phyloP scores from a whole-genome alignment of 2,797 vertebrate species.

The Ispidina picta region DNA sequence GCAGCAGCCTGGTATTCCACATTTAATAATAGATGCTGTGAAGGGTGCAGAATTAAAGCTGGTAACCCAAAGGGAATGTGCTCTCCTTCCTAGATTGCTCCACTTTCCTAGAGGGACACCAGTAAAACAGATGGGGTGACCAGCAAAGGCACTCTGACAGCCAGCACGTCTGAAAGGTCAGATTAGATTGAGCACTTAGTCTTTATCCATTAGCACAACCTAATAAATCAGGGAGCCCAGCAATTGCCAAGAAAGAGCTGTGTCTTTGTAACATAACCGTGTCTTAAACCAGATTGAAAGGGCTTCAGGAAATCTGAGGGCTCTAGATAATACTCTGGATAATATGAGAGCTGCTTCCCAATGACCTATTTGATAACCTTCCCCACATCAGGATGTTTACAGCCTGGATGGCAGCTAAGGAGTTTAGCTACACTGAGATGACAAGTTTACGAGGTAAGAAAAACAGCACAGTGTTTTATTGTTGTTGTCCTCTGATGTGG shows the following conservation, averaged over 20 bases:
- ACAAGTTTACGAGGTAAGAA: constrained; percentile 63
- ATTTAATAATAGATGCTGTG: neutral
- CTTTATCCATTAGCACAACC: constrained; percentile 58
- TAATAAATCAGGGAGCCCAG: constrained; percentile 58
- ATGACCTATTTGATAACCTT: constrained; percentile 59
- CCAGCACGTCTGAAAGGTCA: constrained; percentile 39
- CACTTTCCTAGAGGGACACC: neutral
- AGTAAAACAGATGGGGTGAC: neutral
- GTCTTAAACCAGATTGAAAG: constrained; percentile 51
- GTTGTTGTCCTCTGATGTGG: neutral
- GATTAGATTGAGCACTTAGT: constrained; percentile 54
- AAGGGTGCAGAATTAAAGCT: neutral
- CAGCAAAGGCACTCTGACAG: constrained; percentile 40
- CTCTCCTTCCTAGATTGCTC: neutral
- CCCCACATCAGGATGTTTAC: constrained; percentile 39
- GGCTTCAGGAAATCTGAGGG: constrained; percentile 67
- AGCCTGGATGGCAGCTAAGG: constrained; percentile 32
- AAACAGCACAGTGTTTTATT: constrained; percentile 22
- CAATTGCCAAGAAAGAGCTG: constrained; percentile 30
- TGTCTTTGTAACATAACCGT: constrained; percentile 33
- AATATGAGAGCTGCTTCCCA: constrained; percentile 38
- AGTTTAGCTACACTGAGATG: constrained; percentile 33
- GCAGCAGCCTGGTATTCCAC: neutral
- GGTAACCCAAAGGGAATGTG: neutral
- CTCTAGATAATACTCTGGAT: constrained; percentile 67